Percentiles rank a stretch among this genome's conserved stretches.
phyloP scores from a whole-genome alignment of 2,113 vertebrate genomes.

The Phaethornis superciliosus region DNA sequence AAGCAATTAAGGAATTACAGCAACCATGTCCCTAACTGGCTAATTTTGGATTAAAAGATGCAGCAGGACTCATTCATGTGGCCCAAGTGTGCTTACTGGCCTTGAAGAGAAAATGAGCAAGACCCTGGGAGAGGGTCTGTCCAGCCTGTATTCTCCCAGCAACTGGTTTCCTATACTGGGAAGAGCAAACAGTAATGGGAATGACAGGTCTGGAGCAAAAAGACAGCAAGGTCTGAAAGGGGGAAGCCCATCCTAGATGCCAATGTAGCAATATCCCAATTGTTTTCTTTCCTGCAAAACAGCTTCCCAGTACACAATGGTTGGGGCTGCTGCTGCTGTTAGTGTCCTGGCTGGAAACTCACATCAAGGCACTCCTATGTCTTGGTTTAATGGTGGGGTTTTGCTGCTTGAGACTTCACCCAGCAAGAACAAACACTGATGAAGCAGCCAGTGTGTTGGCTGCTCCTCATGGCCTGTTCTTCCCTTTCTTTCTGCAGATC shows the following conservation, averaged over 20 bases:
- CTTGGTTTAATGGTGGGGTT: not conserved
- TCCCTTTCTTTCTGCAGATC: constrained; percentile 75
- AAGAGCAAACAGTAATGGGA: not conserved
- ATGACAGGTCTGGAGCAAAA: not conserved
- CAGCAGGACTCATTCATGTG: not conserved
- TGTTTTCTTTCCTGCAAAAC: not conserved
- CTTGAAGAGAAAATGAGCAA: not conserved
- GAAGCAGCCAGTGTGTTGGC: accelerated
- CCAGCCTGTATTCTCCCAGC: not conserved
- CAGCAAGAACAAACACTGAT: not conserved
- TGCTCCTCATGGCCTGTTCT: not conserved
- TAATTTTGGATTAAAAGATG: constrained; percentile 33
- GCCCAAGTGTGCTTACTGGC: not conserved
- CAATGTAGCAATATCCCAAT: accelerated
- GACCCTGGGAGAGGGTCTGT: not conserved
- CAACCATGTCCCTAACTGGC: not conserved
- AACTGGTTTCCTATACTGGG: not conserved
- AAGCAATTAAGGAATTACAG: constrained; percentile 48
- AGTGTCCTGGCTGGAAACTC: not conserved
- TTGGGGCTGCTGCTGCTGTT: accelerated
- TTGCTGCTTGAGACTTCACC: not conserved
- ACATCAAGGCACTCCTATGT: not conserved
- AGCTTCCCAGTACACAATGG: not conserved
- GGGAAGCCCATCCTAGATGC: not conserved
- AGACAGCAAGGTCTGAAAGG: not conserved